Percentiles rank a stretch among this genome's conserved stretches.
phyloP scores from a whole-genome alignment of 2,797 vertebrate species.

The Coregonus sp. region DNA sequence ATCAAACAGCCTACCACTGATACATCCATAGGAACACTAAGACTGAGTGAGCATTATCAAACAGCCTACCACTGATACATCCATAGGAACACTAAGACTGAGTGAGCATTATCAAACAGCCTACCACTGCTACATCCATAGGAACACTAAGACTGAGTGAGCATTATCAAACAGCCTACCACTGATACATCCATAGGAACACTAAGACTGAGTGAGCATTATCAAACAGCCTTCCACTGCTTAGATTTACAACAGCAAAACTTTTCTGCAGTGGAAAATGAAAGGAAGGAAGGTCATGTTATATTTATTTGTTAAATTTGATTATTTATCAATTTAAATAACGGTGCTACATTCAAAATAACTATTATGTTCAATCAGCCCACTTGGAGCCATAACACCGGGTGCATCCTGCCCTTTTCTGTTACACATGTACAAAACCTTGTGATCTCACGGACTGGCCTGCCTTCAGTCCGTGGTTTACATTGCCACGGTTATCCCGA shows the following conservation, averaged over 20 bases:
- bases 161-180: neutral
- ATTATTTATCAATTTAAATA: slow-evolving; percentile 69
- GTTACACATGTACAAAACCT: slow-evolving; percentile 1
- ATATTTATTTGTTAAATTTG: slow-evolving; percentile 66
- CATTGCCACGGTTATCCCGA: too few species aligned
- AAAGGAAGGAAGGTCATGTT: slow-evolving; percentile 66
- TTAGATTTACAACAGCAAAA: slow-evolving; percentile 57
- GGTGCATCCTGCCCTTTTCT: slow-evolving; percentile 11
- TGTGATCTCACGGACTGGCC: neutral
- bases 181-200: neutral
- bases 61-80: neutral
- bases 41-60: too few species aligned
- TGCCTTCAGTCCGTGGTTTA: neutral
- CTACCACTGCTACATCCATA: too few species aligned
- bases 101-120: too few species aligned
- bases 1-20: too few species aligned
- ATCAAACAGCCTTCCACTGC: neutral
- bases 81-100: too few species aligned
- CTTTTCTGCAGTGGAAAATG: slow-evolving; percentile 59
- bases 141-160: neutral
- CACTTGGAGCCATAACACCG: slow-evolving; percentile 50
- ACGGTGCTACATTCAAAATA: slow-evolving; percentile 51
- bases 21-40: too few species aligned
- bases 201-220: neutral
- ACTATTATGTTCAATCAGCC: slow-evolving; percentile 50